These are phyloP conservation scores for Megaleporinus macrocephalus DNA, from an alignment of 2,113 vertebrate species.

Conservation along the genomic window DNA sequence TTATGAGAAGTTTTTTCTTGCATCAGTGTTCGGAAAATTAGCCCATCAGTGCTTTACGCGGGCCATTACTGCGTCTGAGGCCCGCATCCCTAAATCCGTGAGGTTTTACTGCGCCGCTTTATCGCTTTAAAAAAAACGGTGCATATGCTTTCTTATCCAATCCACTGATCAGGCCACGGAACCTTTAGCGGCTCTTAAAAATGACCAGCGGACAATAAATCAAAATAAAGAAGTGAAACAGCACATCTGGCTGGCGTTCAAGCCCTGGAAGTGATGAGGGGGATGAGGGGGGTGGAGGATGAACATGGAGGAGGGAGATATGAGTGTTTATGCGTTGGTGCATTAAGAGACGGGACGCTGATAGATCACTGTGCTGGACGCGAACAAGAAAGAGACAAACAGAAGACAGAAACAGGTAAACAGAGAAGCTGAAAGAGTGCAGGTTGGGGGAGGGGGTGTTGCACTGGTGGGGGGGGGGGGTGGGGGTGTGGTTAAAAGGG, in stretches of 20 bases:
- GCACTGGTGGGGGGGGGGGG: too few species aligned
- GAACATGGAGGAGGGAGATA: not conserved
- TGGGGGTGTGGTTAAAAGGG: too few species aligned
- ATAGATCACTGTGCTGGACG: not conserved
- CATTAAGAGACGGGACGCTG: not conserved
- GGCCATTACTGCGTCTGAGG: not conserved
- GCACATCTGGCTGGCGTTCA: constrained; percentile 58
- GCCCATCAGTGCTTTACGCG: not conserved
- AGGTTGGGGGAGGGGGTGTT: too few species aligned
- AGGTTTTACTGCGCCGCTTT: not conserved
- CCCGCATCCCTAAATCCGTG: not conserved
- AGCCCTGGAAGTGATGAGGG: not conserved
- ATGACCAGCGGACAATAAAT: constrained; percentile 23
- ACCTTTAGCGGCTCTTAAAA: not conserved
- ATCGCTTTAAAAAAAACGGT: not conserved
- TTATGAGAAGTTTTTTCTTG: not conserved
- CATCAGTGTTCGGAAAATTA: constrained; percentile 18
- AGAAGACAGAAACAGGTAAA: constrained; percentile 7
- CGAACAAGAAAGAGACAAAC: not conserved
- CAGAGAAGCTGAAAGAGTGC: not conserved
- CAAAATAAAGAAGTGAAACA: constrained; percentile 31
- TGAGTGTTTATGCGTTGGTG: constrained; percentile 7
- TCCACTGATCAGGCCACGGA: not conserved
- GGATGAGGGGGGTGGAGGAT: not conserved
- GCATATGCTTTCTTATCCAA: not conserved